Evolutionary conservation across 2,113 vertebrate species (phyloP).

Genomic region (Ovis canadensis): DNA sequence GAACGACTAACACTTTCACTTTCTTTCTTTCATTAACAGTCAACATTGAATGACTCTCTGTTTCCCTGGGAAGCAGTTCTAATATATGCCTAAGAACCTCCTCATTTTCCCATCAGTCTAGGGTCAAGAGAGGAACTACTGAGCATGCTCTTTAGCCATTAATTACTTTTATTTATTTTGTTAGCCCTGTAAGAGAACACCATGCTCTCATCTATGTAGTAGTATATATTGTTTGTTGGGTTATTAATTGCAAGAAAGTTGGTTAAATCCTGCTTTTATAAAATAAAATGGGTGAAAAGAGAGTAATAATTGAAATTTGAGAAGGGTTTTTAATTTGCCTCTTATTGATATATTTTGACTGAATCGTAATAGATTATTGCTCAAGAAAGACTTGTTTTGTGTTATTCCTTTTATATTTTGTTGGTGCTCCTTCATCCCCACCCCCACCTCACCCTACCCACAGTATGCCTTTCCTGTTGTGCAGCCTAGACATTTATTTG

Average conservation of each 20-base stretch:
- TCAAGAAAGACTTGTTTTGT: not conserved
- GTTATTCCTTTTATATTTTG: not conserved
- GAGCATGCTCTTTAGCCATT: not conserved
- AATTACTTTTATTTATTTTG: not conserved
- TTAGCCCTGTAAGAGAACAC: not conserved
- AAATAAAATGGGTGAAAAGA: not conserved
- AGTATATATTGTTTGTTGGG: not conserved
- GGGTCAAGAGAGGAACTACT: not conserved
- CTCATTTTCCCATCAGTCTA: not conserved
- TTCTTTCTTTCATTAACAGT: not conserved
- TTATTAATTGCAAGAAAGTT: not conserved
- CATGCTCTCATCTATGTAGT: not conserved
- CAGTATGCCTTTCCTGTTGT: not conserved
- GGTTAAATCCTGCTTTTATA: not conserved
- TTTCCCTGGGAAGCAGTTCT: not conserved
- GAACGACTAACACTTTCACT: not conserved
- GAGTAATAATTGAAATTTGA: not conserved
- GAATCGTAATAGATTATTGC: not conserved
- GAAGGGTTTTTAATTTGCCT: not conserved
- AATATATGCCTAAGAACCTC: not conserved
- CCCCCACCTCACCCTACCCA: not conserved
- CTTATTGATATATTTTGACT: not conserved
- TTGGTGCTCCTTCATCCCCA: not conserved
- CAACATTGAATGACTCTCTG: not conserved
- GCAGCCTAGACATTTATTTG: not conserved